Base-by-base conservation (phyloP, 2,113 vertebrate genomes). In the Ardeotis arabs region DNA sequence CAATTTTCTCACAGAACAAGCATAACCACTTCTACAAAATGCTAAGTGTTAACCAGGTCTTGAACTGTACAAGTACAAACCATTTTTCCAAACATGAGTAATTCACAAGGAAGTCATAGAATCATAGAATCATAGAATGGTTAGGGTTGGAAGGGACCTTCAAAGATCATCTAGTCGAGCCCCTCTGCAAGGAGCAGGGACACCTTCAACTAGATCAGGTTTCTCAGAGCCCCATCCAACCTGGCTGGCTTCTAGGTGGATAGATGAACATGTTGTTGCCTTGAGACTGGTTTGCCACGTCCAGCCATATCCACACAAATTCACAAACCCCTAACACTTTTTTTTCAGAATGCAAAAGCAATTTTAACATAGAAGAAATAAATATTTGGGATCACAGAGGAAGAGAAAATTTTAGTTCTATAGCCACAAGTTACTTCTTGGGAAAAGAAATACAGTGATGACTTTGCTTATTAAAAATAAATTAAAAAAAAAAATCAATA, bases 21-120 rank as follows among this genome's bases (percentile, higher is more conserved):
- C 47, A 68, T 55, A 90, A 87, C 68, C n/a, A 1, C 69, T 90
- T 83, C 81, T 87, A 70, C 37, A 93, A 95, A 90, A 35, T 1
- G 2, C 49, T 37, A 70, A 77, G 31, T 79, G 84, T 95, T 95
- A 79, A 97, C 31, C 78, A 90, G 76, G 73, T 91, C 75, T 94
- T 67, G 69, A 91, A 95, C 91, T 87, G 37, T 49, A 75, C 35
- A 92, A 93, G 41, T 63, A 91, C 4, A 35, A 94, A 73, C 21
- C 6, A 2, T 69, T 95, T 95, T 91, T 91, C 39, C 59, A 77
- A 85, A 84, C 21, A 69, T 77, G 59, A 95, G 56, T 96, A 87
- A 87, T 59, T 90, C 73, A 80, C 44, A 88, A 60, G 13, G 18
- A 89, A 86, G 55, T 44, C 41, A 44, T 44, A 44, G 41, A 44